Conservation (phyloP, 2,888 invertebrate species). For the Calephelis perditalis region DNA sequence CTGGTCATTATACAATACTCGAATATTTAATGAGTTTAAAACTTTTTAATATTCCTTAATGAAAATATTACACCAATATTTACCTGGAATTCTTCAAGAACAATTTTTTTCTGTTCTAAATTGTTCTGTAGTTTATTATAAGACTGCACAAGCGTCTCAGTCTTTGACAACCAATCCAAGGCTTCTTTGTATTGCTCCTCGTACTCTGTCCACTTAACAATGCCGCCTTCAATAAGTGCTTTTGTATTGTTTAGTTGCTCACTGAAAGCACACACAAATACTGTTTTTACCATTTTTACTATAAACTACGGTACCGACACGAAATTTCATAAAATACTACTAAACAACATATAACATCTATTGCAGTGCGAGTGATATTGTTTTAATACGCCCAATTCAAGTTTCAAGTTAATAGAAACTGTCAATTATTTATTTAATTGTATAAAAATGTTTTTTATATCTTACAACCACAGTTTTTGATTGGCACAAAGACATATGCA, state of each 20-base stretch:
- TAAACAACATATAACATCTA: no score
- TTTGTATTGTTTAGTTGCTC: conserved; percentile 89
- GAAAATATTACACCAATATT: conserved; percentile 14
- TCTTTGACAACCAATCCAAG: conserved; percentile 92
- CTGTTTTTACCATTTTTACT: not conserved
- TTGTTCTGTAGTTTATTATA: conserved; percentile 94
- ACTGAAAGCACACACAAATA: conserved; percentile 52
- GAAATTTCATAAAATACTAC: no score
- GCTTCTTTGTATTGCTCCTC: conserved; percentile 95
- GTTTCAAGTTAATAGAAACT: no score
- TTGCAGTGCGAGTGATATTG: no score
- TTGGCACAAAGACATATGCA: no score
- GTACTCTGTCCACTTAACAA: conserved; percentile 96
- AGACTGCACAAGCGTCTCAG: conserved; percentile 92
- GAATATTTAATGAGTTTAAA: no score
- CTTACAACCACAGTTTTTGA: no score
- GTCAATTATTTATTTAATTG: no score
- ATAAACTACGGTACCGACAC: not conserved
- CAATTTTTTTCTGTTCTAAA: conserved; percentile 92
- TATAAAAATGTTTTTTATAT: no score
- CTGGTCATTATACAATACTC: no score
- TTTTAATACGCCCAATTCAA: no score
- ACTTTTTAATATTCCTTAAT: no score
- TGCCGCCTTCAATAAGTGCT: conserved; percentile 89
- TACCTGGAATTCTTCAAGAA: conserved; percentile 92